Conservation (phyloP, 1,140 invertebrate genomes). For the Drosophila punjabiensis region DNA sequence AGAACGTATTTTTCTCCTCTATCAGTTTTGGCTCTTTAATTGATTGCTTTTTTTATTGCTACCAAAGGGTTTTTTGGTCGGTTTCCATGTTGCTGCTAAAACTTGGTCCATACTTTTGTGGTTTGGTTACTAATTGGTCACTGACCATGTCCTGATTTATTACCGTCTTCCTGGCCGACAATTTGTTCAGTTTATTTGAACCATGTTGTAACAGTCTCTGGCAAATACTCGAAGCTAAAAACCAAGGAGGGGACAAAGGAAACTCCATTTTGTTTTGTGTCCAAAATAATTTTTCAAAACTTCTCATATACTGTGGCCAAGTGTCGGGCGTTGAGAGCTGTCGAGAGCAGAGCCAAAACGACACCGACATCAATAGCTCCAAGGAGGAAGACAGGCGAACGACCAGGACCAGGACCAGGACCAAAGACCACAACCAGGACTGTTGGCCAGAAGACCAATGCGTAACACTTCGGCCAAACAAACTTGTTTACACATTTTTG, state of each 20-base stretch:
- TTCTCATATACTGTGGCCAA: conserved; percentile 41
- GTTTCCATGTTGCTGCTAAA: neutral
- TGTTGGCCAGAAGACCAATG: conserved; percentile 31
- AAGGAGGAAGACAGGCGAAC: neutral
- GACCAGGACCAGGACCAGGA: neutral
- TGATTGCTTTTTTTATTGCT: conserved; percentile 30
- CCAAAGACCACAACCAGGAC: conserved; percentile 5
- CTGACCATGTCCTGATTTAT: conserved; percentile 61
- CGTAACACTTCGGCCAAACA: conserved; percentile 74
- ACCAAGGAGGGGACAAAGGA: conserved; percentile 20
- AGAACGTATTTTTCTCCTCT: neutral
- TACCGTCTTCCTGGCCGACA: conserved; percentile 32
- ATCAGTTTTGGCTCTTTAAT: conserved; percentile 18
- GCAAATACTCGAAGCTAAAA: conserved; percentile 42
- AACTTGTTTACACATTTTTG: conserved; percentile 82
- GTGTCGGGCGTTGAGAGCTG: conserved; percentile 51
- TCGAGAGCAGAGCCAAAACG: conserved; percentile 58
- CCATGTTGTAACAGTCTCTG: conserved; percentile 28
- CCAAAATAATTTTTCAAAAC: conserved; percentile 57
- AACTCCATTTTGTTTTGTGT: conserved; percentile 41
- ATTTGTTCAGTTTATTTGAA: conserved; percentile 72
- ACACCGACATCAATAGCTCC: conserved; percentile 44
- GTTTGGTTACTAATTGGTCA: conserved; percentile 50
- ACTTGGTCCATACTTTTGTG: conserved; percentile 19
- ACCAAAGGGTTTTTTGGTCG: neutral